These are phyloP conservation scores for Papilio helenus DNA, from an alignment of 1,140 invertebrate species.

Conservation along the genomic window DNA sequence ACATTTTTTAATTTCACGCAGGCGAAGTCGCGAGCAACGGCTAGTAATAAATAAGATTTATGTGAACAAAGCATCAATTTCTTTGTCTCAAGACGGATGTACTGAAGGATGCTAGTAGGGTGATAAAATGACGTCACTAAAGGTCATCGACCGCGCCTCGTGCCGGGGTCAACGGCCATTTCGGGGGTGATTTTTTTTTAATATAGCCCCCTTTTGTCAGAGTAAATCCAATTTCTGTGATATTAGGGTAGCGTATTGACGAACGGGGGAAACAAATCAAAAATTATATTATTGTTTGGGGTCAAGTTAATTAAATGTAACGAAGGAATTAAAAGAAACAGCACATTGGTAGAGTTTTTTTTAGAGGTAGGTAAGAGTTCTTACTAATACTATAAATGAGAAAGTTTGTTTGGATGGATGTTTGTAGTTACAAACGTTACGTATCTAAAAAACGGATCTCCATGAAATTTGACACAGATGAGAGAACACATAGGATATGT, in stretches of 20 bases:
- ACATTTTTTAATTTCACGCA: too few species aligned
- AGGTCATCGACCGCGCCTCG: conserved; percentile 27
- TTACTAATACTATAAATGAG: too few species aligned
- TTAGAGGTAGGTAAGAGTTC: too few species aligned
- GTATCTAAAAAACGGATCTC: too few species aligned
- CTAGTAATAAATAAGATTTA: too few species aligned
- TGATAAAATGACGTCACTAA: conserved; percentile 23
- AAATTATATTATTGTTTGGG: conserved; percentile 3
- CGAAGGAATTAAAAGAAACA: neutral
- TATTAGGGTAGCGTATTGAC: conserved; percentile 31
- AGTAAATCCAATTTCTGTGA: conserved; percentile 31
- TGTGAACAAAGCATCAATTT: too few species aligned
- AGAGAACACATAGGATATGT: too few species aligned
- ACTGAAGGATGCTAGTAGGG: neutral
- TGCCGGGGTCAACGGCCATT: conserved; percentile 16
- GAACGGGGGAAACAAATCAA: conserved; percentile 24
- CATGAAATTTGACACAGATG: too few species aligned
- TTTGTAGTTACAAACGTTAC: too few species aligned
- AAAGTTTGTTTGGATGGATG: too few species aligned
- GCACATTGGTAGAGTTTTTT: neutral
- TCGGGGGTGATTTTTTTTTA: conserved; percentile 34
- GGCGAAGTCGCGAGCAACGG: too few species aligned
- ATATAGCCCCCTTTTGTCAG: conserved; percentile 10
- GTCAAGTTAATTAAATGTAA: neutral
- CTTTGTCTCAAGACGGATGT: neutral